Base-by-base conservation (phyloP, 2,113 vertebrate species). In the Atractosteus spatula region DNA sequence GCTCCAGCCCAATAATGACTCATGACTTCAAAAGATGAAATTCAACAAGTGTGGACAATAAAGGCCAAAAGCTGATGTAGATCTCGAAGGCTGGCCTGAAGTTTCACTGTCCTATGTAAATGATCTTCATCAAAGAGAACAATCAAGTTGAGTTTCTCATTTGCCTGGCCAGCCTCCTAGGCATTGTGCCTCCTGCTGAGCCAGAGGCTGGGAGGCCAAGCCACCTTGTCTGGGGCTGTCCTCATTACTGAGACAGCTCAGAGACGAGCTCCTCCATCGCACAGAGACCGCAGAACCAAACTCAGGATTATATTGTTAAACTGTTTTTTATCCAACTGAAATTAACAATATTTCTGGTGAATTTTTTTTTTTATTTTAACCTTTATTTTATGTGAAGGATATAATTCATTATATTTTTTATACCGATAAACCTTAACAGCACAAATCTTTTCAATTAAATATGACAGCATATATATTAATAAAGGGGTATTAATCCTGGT, bases 121-220 rank as follows among this genome's bases (percentile, higher is more conserved):
- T 61, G 65, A 68, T 68, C 72, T 13, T 17, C 11, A 12, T 63
- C 4, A 14, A 41, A 69, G 66, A 74, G 62, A 42, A 62, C 55
- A 54, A 57, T 41, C 16, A 8, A 7, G 45, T 41, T n/a, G 12
- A 55, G 66, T 74, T 8, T 74, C 42, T 69, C 13, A 59, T 56
- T 44, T 13, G 45, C 57, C 72, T 62, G 66, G 66, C 13, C 6
- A 10, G 8, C 13, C 45, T 74, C 72, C 72, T 57, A 68, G 44
- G 55, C 57, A 59, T 45, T 42, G 11, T 42, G 10, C 3, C 14
- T 62, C 51, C 43, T 55, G 42, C 42, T 61, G 55, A 55, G 66
- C 8, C 16, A 68, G 3, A 62, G 65, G 55, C 59, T 13, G 65
- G 17, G 41, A 11, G 43, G 11, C 29, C 13, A 51, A 67, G 11